Percentiles rank a stretch among this genome's conserved stretches.
These are phyloP conservation scores for Nasua narica DNA, from an alignment of 2,797 vertebrate genomes.

Conservation along the genomic window DNA sequence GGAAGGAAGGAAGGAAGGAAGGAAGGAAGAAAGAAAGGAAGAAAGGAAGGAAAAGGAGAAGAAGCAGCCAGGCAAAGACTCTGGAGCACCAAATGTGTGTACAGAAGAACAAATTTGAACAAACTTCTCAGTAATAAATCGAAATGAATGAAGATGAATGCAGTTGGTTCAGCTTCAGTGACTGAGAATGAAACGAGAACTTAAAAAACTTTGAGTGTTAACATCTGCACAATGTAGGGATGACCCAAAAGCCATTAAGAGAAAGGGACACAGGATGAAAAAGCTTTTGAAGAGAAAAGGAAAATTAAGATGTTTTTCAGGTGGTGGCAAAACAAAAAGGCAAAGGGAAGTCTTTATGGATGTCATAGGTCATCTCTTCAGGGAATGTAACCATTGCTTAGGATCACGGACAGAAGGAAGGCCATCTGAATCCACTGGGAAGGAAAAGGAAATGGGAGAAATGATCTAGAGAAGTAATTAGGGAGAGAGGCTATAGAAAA, in stretches of 20 bases:
- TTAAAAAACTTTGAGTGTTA: neutral
- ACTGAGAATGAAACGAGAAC: neutral
- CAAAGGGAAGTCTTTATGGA: neutral
- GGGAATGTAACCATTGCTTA: neutral
- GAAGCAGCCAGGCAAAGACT: neutral
- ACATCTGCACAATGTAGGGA: neutral
- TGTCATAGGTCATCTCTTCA: neutral
- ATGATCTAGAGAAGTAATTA: neutral
- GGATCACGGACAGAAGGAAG: neutral
- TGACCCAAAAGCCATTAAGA: neutral
- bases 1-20: no score
- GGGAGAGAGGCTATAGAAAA: neutral
- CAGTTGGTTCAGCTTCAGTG: neutral
- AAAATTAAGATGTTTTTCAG: conserved; percentile 24
- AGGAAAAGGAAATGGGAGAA: neutral
- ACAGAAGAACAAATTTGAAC: neutral
- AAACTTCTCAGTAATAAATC: neutral
- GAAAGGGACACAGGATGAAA: neutral
- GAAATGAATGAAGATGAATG: neutral
- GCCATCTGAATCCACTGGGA: neutral
- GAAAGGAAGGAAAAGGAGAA: no score
- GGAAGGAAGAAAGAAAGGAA: no score
- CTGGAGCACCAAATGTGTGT: neutral
- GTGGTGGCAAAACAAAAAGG: neutral
- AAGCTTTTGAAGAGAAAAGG: neutral